Percentiles rank a stretch among this genome's conserved stretches.
Evolutionary conservation across 2,797 vertebrate genomes (phyloP).

Genomic region (Melanotaenia maccullochi): DNA sequence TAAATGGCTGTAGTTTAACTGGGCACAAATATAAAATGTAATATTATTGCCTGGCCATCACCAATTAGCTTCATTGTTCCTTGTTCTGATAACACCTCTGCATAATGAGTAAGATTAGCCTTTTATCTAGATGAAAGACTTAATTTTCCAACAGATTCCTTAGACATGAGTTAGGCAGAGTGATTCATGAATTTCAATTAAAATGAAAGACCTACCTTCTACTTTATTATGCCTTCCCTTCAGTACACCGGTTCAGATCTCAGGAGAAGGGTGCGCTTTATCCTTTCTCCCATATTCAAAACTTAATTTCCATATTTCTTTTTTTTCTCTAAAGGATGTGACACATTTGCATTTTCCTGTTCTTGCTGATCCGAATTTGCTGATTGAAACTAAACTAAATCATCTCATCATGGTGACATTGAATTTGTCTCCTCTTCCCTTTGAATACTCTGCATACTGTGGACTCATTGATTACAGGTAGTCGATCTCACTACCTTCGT

Average conservation of each 20-base stretch:
- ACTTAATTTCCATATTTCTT: conserved; percentile 81
- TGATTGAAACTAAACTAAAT: conserved; percentile 85
- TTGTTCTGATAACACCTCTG: conserved; percentile 82
- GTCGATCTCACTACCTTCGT: conserved; percentile 78
- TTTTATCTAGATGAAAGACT: conserved; percentile 88
- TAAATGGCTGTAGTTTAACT: conserved; percentile 60
- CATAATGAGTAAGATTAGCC: conserved; percentile 86
- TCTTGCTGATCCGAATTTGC: conserved; percentile 83
- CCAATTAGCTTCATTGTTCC: conserved; percentile 85
- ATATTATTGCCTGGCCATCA: conserved; percentile 80
- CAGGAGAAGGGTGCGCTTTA: conserved; percentile 74
- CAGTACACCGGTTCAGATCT: conserved; percentile 78
- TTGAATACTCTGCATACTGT: conserved; percentile 73
- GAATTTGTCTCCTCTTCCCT: conserved; percentile 74
- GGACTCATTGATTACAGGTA: conserved; percentile 83
- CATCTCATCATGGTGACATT: conserved; percentile 79
- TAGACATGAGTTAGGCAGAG: conserved; percentile 81
- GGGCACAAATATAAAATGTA: conserved; percentile 72
- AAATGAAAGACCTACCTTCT: conserved; percentile 83
- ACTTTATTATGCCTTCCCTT: conserved; percentile 81
- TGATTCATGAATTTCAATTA: conserved; percentile 88
- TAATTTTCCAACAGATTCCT: conserved; percentile 83
- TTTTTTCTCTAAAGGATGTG: conserved; percentile 73
- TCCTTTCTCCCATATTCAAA: conserved; percentile 77
- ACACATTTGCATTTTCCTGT: conserved; percentile 81